Evolutionary conservation across 2,113 vertebrate genomes (phyloP).

Genomic region (Sinocyclocheilus rhinocerous): DNA sequence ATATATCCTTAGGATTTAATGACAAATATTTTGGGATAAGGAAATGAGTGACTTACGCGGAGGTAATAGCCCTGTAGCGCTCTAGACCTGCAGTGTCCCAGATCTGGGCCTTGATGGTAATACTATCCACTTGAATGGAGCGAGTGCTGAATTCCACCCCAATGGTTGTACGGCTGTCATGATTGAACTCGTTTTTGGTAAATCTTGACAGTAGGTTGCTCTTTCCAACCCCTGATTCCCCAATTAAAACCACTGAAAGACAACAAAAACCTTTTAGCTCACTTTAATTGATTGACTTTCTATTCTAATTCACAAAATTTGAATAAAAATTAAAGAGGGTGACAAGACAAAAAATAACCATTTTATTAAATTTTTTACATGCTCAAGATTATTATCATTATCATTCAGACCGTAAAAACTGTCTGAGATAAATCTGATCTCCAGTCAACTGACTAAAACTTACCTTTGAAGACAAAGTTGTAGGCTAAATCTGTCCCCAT

Average conservation of each 20-base stretch:
- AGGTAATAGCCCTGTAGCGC: conserved; percentile 95
- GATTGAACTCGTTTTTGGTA: conserved; percentile 94
- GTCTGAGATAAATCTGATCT: background rate
- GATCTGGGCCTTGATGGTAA: conserved; percentile 90
- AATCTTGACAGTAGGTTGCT: conserved; percentile 84
- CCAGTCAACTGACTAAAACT: conserved; percentile 45
- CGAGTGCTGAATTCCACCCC: conserved; percentile 97
- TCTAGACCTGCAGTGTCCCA: conserved; percentile 97
- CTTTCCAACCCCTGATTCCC: conserved; percentile 81
- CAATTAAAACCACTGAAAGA: conserved; percentile 87
- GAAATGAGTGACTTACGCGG: conserved; percentile 81
- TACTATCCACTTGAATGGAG: conserved; percentile 80
- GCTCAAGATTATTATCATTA: background rate
- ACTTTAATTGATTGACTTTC: background rate
- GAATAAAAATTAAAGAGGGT: background rate
- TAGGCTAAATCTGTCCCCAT: conserved; percentile 76
- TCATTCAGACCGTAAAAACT: background rate
- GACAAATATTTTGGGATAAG: background rate
- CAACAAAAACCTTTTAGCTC: conserved; percentile 32
- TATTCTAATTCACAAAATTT: background rate
- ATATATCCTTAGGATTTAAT: background rate
- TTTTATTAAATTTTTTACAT: background rate
- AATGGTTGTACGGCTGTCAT: conserved; percentile 95
- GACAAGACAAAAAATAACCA: background rate
- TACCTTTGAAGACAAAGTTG: conserved; percentile 81